Percentiles rank a stretch among this genome's conserved stretches.
Conservation (phyloP, 1,140 invertebrate genomes). For the Bombus confusus region DNA sequence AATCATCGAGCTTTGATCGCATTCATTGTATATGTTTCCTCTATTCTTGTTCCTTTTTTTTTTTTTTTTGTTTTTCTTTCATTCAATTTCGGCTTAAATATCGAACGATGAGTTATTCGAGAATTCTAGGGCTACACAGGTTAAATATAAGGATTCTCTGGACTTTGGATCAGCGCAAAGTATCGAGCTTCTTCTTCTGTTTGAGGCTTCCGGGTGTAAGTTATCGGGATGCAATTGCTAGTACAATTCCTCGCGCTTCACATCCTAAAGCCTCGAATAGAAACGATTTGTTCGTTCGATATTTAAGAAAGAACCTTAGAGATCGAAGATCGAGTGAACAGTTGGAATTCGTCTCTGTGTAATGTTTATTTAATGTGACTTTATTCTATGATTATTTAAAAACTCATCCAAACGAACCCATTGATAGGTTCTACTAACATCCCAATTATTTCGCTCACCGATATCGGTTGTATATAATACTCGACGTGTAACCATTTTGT, state of each 20-base stretch:
- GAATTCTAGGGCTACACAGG: background rate
- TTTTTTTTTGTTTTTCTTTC: background rate
- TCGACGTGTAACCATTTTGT: slow-evolving; percentile 33
- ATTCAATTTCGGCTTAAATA: background rate
- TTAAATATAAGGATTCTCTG: too few relatives aligned
- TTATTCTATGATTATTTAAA: slow-evolving; percentile 28
- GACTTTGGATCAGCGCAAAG: too few relatives aligned
- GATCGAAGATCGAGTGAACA: background rate
- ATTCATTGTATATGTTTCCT: background rate
- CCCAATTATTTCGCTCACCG: slow-evolving; percentile 37
- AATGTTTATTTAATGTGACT: slow-evolving; percentile 23
- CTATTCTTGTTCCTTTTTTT: background rate
- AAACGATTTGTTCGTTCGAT: background rate
- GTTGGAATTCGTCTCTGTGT: background rate
- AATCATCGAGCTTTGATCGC: background rate
- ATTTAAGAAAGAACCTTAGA: background rate
- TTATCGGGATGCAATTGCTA: too few relatives aligned
- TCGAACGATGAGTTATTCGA: background rate
- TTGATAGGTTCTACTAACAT: slow-evolving; percentile 30
- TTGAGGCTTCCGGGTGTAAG: too few relatives aligned
- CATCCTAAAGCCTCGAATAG: background rate
- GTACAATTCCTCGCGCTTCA: too few relatives aligned
- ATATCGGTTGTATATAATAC: slow-evolving; percentile 47
- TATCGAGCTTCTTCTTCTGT: too few relatives aligned
- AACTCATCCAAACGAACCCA: slow-evolving; percentile 2